A percentile compares a stretch with the other conserved stretches of the same genome.
Conservation (phyloP, 2,113 vertebrate species). For the Empidonax alnorum region DNA sequence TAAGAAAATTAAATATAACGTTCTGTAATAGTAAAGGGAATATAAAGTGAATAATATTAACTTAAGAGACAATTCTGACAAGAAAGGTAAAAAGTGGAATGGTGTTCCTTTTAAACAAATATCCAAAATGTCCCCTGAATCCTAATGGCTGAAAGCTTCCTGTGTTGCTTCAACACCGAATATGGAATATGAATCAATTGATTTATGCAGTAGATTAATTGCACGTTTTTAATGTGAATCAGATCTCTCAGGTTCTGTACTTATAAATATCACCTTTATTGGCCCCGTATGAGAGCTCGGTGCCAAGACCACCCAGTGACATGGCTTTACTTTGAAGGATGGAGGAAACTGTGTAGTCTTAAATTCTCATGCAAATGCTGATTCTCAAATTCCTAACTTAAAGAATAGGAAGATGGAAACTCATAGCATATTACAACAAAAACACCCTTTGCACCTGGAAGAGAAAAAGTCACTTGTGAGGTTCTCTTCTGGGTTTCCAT, state of each 20-base stretch:
- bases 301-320: slow-evolving; percentile 58
- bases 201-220: slow-evolving; percentile 26
- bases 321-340: slow-evolving; percentile 27
- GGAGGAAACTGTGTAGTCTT: slow-evolving; percentile 22
- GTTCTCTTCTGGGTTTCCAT: background rate
- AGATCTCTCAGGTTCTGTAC: background rate
- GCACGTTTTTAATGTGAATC: slow-evolving; percentile 14
- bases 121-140: background rate
- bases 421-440: background rate
- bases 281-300: background rate
- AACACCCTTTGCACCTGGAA: background rate
- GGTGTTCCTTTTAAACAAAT: background rate
- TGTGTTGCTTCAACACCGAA: background rate
- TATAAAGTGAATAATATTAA: background rate
- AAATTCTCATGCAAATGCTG: slow-evolving; percentile 14
- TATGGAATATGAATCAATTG: background rate
- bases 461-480: background rate
- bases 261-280: slow-evolving; percentile 31
- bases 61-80: background rate
- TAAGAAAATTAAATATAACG: background rate
- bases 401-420: slow-evolving; percentile 51
- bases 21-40: background rate
- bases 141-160: background rate
- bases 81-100: background rate
- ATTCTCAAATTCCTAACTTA: slow-evolving; percentile 52